These are phyloP conservation scores for Apostichopus japonicus DNA, from an alignment of 35 echinoderm and acorn worm genomes.

Conservation along the genomic window DNA sequence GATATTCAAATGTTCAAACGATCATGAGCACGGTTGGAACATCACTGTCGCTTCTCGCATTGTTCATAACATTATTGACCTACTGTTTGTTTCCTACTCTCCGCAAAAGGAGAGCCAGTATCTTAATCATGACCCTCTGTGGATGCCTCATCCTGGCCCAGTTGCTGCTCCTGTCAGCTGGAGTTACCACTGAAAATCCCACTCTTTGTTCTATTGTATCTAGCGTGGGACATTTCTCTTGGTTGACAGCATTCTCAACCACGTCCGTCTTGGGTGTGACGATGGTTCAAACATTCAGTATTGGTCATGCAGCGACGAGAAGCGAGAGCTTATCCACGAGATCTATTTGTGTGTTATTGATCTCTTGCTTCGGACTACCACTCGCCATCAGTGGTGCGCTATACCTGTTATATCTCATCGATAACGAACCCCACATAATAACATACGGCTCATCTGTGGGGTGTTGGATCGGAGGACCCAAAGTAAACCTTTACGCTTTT, in stretches of 20 bases:
- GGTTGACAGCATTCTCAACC: conserved; percentile 57
- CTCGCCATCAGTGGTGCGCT: conserved; percentile 25
- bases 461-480: conserved; percentile 51
- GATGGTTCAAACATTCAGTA: conserved; percentile 57
- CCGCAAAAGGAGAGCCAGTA: conserved; percentile 33
- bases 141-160: conserved; percentile 58
- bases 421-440: neutral
- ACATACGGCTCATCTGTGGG: conserved; percentile 19
- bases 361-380: conserved; percentile 17
- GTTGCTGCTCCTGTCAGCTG: conserved; percentile 25
- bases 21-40: conserved; percentile 39
- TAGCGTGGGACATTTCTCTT: conserved; percentile 55
- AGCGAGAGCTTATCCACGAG: conserved; percentile 10
- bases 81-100: conserved; percentile 61
- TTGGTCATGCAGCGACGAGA: neutral
- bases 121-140: conserved; percentile 59
- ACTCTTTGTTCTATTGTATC: conserved; percentile 50
- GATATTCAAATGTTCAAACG: neutral
- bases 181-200: neutral
- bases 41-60: neutral
- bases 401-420: conserved; percentile 15
- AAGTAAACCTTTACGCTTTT: conserved; percentile 54
- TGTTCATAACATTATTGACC: conserved; percentile 33
- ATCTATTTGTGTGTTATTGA: neutral
- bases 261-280: conserved; percentile 48